Conservation (phyloP, 2,888 invertebrate genomes). For the Alcis repandata region DNA sequence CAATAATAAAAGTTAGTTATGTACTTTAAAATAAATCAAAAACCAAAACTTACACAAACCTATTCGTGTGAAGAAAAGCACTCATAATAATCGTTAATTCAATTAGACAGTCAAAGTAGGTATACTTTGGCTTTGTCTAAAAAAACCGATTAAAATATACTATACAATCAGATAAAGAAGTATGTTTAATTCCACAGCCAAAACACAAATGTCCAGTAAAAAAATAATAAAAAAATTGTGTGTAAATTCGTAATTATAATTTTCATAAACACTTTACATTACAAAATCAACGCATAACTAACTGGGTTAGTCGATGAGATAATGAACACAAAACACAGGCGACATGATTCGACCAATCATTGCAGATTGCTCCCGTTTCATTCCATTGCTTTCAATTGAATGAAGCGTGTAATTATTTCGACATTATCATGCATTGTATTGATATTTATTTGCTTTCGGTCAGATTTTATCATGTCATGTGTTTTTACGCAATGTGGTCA, state of each 20-base stretch:
- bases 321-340: constrained; percentile 52
- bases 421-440: constrained; percentile 44
- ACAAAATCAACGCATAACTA: constrained; percentile 31
- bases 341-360: constrained; percentile 74
- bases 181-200: no score
- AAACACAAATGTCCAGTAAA: no score
- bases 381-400: constrained; percentile 74
- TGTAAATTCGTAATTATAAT: no score
- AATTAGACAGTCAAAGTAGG: no score
- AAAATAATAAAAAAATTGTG: no score
- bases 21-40: neutral
- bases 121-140: no score
- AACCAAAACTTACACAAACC: constrained; percentile 17
- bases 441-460: constrained; percentile 28
- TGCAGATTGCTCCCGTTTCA: constrained; percentile 69
- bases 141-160: no score
- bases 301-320: constrained; percentile 56
- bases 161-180: no score
- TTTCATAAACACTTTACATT: constrained; percentile 21
- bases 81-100: constrained; percentile 20
- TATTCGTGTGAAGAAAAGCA: constrained; percentile 5
- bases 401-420: constrained; percentile 65
- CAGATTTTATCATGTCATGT: constrained; percentile 4
- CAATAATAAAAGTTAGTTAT: no score
- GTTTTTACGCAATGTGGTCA: constrained; percentile 1